Evolutionary conservation across 30 jellyfish, hydroid and myxozoan species (phyloP), one percentile per base, ranked within the genome.

Genomic region (Chironex yamaguchii): DNA sequence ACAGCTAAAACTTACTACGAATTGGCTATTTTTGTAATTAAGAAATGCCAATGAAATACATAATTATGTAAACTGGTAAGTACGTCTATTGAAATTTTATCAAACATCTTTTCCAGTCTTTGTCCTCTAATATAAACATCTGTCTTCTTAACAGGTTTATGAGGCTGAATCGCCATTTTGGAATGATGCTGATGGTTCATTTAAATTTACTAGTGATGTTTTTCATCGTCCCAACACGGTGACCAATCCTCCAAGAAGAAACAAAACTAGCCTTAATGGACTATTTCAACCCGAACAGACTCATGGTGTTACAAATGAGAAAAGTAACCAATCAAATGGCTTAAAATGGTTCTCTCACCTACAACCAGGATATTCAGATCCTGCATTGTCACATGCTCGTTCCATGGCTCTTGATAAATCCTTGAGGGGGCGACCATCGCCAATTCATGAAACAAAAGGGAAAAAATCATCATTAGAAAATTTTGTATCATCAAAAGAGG

Each of bases 321-420:
- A 17, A 42, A 6, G 13, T 6, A 17, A 42, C 17, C 9, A 42
- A 6, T 6, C 17, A 9, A 42, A 17, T 42, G 58, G 58, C 9
- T 42, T 42, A 17, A 9, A 17, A 42, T 6, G 58, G 13, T 6
- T 42, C 17, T 17, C 13, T 42, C 58, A 42, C 17, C 58, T 86
- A 51, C 96, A 91, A 50, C 87, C 96, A 24, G 96, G 94, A 33
- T 85, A 86, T 76, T 71, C 91, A 3, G 89, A 64, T 21, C 90
- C 96, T 26, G 96, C 84, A 13, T 3, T 86, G 1, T 79, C 94
- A 2, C 65, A 72, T 21, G 42, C 86, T 22, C 86, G 90, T 0
- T 68, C 97, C 2, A 85, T 93, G 87, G 97, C 98, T 24, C 69
- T 92, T 42, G 98, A 92, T 66, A 85, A 87, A 29, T 75, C 98